phyloP scores from a whole-genome alignment of 2,113 vertebrate genomes.

The Falco punctatus region DNA sequence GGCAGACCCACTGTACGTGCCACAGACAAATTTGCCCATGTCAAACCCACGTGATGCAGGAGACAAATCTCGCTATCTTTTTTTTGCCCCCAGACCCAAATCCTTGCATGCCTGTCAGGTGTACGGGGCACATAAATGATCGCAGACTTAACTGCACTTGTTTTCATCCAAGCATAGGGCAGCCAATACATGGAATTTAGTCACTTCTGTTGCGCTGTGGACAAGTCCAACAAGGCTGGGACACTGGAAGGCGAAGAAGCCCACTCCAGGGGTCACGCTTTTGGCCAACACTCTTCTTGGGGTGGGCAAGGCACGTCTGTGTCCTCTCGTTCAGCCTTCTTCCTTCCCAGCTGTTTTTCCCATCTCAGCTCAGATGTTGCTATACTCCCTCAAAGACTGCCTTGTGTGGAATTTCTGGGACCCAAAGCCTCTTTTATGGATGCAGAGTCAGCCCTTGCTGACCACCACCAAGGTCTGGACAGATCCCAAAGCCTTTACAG shows the following conservation, averaged over 20 bases:
- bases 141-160: fast-evolving
- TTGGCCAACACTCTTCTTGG: neutral
- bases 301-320: neutral
- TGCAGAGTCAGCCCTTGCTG: neutral
- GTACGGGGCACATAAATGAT: neutral
- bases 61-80: neutral
- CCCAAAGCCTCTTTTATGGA: neutral
- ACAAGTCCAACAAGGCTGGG: neutral
- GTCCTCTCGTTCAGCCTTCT: neutral
- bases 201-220: neutral
- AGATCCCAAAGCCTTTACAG: constrained; percentile 33
- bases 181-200: fast-evolving
- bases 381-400: neutral
- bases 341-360: neutral
- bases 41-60: neutral
- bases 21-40: fast-evolving
- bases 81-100: neutral
- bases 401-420: neutral
- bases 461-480: constrained; percentile 18
- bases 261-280: neutral
- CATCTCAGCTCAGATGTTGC: neutral
- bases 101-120: neutral
- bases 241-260: neutral
- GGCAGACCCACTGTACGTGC: fast-evolving
- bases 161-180: neutral